phyloP scores from a whole-genome alignment of 2,113 vertebrate genomes.

The zebrafish (Danio rerio) region GRCz12tu NC_133196.1:32134001-32134500 shows the following conservation, averaged over 20 bases:
- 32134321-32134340: neutral
- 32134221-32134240: too few species aligned
- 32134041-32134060: too few species aligned
- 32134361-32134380: neutral
- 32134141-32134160: too few species aligned
- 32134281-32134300: slow-evolving; percentile 18
- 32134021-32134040: too few species aligned
- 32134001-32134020: too few species aligned
- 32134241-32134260: slow-evolving; percentile 8
- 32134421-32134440: neutral
- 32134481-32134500: neutral
- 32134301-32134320: slow-evolving; percentile 15
- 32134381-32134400: neutral
- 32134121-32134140: too few species aligned
- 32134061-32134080: too few species aligned
- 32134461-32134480: slow-evolving; percentile 40
- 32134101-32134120: too few species aligned
- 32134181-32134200: neutral
- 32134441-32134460: slow-evolving; percentile 32
- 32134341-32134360: neutral
- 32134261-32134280: neutral
- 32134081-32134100: too few species aligned
- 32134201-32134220: neutral
- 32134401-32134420: neutral
- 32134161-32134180: slow-evolving; percentile 8